Conservation (phyloP, 2,888 invertebrate genomes). For the Busseola fusca region DNA sequence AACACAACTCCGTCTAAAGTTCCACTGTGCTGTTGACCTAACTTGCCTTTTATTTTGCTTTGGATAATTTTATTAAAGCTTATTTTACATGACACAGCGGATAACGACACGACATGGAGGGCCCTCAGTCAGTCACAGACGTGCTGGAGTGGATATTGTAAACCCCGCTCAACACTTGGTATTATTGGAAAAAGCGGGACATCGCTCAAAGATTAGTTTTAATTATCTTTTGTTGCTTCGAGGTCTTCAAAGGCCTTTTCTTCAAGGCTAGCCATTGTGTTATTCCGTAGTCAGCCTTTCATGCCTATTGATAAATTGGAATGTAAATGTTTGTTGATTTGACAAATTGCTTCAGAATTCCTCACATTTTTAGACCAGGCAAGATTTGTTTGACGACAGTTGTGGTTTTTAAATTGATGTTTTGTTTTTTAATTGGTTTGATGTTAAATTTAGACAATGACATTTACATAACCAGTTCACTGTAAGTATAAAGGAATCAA, state of each 20-base stretch:
- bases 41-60: conserved; percentile 27
- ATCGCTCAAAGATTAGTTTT: conserved; percentile 48
- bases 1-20: background rate
- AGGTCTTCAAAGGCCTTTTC: conserved; percentile 13
- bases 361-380: conserved; percentile 22
- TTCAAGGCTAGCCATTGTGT: conserved; percentile 26
- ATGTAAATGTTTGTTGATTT: conserved; percentile 41
- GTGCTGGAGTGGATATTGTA: conserved; percentile 72
- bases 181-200: conserved; percentile 56
- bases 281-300: conserved; percentile 24
- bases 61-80: conserved; percentile 36
- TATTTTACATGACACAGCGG: conserved; percentile 63
- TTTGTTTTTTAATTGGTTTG: no score
- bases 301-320: conserved; percentile 35
- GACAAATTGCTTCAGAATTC: conserved; percentile 15
- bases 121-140: conserved; percentile 64
- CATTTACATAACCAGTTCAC: conserved; percentile 14
- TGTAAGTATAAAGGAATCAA: background rate
- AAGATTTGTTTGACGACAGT: conserved; percentile 24
- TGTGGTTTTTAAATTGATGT: conserved; percentile 4
- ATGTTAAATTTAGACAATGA: background rate
- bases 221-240: conserved; percentile 44
- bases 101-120: conserved; percentile 53
- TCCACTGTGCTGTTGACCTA: conserved; percentile 19
- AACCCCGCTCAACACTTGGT: conserved; percentile 54